Evolutionary conservation across 2,888 invertebrate species (phyloP).

Genomic region (Epistrophe grossulariae): DNA sequence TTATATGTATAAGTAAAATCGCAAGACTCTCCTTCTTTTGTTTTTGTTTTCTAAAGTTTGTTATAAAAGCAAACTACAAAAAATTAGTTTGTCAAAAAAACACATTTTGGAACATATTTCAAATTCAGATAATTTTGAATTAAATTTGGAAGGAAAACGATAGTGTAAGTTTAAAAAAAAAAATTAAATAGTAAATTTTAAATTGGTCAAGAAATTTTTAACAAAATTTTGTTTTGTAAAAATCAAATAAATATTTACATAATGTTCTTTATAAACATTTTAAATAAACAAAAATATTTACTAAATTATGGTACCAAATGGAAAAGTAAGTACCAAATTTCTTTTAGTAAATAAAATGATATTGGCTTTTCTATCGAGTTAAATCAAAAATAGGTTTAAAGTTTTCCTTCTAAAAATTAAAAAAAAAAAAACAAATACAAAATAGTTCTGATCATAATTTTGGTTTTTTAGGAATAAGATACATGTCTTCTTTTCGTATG

Average conservation of each 20-base stretch:
- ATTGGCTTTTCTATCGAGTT: too few relatives aligned
- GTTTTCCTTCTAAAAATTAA: too few relatives aligned
- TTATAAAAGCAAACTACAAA: constrained; percentile 56
- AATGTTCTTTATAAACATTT: neutral
- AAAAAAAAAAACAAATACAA: too few relatives aligned
- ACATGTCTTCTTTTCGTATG: too few relatives aligned
- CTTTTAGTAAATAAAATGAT: too few relatives aligned
- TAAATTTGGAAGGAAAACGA: neutral
- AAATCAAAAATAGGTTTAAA: too few relatives aligned
- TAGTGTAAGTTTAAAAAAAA: neutral
- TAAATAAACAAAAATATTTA: too few relatives aligned
- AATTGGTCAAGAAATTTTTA: neutral
- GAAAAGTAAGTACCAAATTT: too few relatives aligned
- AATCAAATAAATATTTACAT: neutral
- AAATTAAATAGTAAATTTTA: neutral
- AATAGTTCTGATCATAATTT: too few relatives aligned
- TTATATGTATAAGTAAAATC: constrained; percentile 29
- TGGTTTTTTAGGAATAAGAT: too few relatives aligned
- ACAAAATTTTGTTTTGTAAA: neutral
- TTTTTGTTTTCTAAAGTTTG: constrained; percentile 14
- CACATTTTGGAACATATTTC: constrained; percentile 51
- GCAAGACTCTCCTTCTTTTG: constrained; percentile 26
- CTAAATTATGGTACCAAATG: too few relatives aligned
- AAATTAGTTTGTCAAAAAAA: constrained; percentile 26
- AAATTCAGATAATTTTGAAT: neutral